Evolutionary conservation across 1,140 invertebrate species (phyloP).

Genomic region (Tetramorium alpestre): DNA sequence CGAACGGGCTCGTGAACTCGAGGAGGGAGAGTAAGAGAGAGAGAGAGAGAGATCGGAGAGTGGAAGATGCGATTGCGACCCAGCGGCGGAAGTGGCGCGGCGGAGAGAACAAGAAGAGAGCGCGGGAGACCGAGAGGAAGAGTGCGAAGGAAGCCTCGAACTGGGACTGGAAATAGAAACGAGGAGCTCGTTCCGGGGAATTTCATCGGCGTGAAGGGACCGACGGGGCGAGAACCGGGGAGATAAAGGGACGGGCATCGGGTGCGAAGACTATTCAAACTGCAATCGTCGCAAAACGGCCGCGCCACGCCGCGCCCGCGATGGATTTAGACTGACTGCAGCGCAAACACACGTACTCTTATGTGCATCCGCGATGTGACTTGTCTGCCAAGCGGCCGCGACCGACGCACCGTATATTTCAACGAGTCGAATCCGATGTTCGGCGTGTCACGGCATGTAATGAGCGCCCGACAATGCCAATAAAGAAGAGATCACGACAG

Average conservation of each 20-base stretch:
- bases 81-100: conserved; percentile 31
- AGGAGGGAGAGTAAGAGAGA: not conserved
- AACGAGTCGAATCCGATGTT: conserved; percentile 5
- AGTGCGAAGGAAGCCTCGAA: conserved; percentile 32
- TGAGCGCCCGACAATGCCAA: not conserved
- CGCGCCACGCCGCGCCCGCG: not conserved
- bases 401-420: not conserved
- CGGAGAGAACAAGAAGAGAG: conserved; percentile 8
- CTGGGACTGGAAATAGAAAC: conserved; percentile 49
- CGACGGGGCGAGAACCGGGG: not conserved
- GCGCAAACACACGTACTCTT: not conserved
- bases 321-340: conserved; percentile 21
- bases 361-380: conserved; percentile 21
- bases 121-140: conserved; percentile 1
- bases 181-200: conserved; percentile 38
- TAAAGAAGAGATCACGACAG: not conserved
- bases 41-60: not conserved
- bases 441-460: not conserved
- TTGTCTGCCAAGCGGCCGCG: not conserved
- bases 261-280: conserved; percentile 33
- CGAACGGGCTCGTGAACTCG: conserved; percentile 10
- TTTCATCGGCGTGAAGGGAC: conserved; percentile 40
- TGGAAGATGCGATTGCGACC: conserved; percentile 22
- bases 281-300: conserved; percentile 22
- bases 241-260: not conserved